Percentiles rank a stretch among this genome's conserved stretches.
These are phyloP conservation scores for Drosophila pachea DNA, from an alignment of 1,140 invertebrate species.

Conservation along the genomic window DNA sequence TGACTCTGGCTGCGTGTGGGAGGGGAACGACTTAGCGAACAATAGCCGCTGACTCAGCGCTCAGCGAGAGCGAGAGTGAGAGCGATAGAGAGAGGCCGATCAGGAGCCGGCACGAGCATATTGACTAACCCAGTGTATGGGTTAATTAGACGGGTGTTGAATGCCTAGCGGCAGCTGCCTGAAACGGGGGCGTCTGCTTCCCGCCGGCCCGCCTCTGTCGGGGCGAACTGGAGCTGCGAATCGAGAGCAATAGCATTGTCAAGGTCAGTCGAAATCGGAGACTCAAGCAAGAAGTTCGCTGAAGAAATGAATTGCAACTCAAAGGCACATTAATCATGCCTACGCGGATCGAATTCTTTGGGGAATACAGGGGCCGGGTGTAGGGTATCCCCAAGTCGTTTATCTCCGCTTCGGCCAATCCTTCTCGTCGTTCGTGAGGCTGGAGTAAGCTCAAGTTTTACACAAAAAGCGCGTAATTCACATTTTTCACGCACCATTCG, in stretches of 20 bases:
- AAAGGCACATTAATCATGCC: background rate
- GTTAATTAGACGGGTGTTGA: slow-evolving; percentile 65
- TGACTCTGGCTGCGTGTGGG: background rate
- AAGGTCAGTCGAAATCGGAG: slow-evolving; percentile 23
- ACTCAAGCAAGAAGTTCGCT: background rate
- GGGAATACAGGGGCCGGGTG: no score
- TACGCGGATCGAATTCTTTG: no score
- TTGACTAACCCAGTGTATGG: slow-evolving; percentile 38
- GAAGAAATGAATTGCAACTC: background rate
- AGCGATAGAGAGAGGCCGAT: background rate
- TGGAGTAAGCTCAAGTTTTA: slow-evolving; percentile 22
- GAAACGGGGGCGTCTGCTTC: slow-evolving; percentile 9
- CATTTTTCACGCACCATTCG: slow-evolving; percentile 73
- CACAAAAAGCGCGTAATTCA: slow-evolving; percentile 41
- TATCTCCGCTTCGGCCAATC: no score
- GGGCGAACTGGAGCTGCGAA: slow-evolving; percentile 2
- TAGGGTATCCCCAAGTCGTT: no score
- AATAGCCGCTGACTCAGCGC: slow-evolving; percentile 45
- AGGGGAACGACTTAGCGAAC: slow-evolving; percentile 21
- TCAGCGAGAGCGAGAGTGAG: background rate
- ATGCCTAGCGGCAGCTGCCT: slow-evolving; percentile 43
- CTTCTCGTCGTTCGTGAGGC: no score
- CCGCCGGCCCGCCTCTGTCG: background rate
- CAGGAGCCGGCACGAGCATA: slow-evolving; percentile 8
- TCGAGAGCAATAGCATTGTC: slow-evolving; percentile 25